Percentiles rank a stretch among this genome's conserved stretches.
These are phyloP conservation scores for Tyrannus savana DNA, from an alignment of 2,113 vertebrate species.

Conservation along the genomic window DNA sequence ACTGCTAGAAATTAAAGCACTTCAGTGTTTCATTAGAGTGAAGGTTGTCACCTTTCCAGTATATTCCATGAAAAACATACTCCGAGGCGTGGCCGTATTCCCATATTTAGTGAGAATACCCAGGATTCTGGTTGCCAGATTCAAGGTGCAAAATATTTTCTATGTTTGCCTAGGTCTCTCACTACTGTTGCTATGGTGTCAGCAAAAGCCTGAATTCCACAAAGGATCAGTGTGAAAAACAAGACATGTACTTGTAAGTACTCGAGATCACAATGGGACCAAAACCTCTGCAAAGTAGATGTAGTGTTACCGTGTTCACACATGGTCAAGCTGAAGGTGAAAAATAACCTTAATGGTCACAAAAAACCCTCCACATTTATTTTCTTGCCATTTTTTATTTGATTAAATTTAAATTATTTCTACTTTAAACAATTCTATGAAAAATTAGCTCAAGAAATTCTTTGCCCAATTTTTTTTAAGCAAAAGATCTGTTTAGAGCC, in stretches of 20 bases:
- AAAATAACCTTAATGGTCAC: conserved; percentile 36
- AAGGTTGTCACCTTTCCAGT: background rate
- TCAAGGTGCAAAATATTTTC: background rate
- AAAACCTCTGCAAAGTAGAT: conserved; percentile 6
- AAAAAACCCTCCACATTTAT: background rate
- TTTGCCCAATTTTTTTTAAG: background rate
- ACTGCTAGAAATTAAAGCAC: background rate
- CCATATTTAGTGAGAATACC: background rate
- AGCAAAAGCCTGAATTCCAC: conserved; percentile 40
- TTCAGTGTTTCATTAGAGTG: background rate
- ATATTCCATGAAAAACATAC: background rate
- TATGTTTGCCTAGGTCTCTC: background rate
- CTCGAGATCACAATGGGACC: conserved; percentile 9
- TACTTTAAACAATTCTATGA: conserved; percentile 9
- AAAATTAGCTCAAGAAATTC: conserved; percentile 9
- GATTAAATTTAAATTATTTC: conserved; percentile 22
- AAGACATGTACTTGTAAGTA: conserved; percentile 24
- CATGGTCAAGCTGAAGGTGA: background rate
- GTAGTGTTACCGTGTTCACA: background rate
- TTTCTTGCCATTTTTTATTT: conserved; percentile 23
- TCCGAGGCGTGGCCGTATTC: background rate
- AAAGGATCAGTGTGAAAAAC: conserved; percentile 43
- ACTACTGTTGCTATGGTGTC: conserved; percentile 12
- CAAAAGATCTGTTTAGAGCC: background rate
- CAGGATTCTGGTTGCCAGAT: background rate